Base-by-base conservation (phyloP, 2,888 invertebrate genomes). In the Tetramorium bicarinatum region DNA sequence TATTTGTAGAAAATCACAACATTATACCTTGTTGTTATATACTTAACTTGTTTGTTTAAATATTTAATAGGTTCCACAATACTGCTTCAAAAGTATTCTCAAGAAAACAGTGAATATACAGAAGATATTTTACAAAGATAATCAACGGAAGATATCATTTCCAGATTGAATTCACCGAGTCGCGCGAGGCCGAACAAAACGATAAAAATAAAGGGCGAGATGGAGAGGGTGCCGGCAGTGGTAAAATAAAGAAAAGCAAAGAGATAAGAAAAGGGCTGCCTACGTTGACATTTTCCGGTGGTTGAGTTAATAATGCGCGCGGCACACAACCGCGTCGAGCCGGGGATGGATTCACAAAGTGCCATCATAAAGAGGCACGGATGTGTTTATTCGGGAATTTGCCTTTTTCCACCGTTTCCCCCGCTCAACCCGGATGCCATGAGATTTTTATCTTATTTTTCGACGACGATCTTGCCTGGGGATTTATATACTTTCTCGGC, bases 351-450 rank as follows among this genome's bases (percentile, higher is more conserved):
- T 91, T 91, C 88, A 87, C 92, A 92, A 93, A 94, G 93, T 93
- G 92, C 91, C 92, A 89, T 89, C 93, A 93, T 94, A 94, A 94
- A 94, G 91, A 93, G 92, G 91, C 92, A 91, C 92, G 93, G 93
- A 94, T 94, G 94, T 94, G 94, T 94, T 94, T 94, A 94, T 94
- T 93, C 93, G 93, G 90, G 93, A 94, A 94, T 94, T 94, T 93
- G 93, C 93, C 92, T 93, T 94, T 93, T 93, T 92, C 93, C 81
- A 66, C 79, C 85, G 77, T 83, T 85, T 77, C 59, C 44, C 71
- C 44, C 61, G 83, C 89, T 85, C 88, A 85, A 86, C 89, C 89
- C 34, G 54, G 69, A 59, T 74, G 71, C 84, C 21, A 74, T 87
- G 76, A 89, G 92, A 93, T 93, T 93, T 80, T 94, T 94, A 94